phyloP scores from a whole-genome alignment of 1,140 invertebrate genomes.

The Drosophila nigrodunni region DNA sequence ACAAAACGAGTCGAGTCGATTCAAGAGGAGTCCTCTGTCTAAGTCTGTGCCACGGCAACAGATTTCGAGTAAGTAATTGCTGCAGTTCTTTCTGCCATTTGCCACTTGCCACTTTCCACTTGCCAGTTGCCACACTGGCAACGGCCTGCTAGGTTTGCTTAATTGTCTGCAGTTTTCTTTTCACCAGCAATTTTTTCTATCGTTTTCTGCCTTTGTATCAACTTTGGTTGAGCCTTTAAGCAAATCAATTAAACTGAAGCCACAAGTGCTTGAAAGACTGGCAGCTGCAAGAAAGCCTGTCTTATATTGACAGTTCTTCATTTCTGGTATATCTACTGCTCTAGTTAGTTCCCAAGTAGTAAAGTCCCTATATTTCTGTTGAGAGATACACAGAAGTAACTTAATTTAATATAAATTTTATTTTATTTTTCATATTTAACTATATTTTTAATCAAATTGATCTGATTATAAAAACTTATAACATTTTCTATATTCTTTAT shows the following conservation, averaged over 20 bases:
- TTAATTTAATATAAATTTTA: no score
- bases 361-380: no score
- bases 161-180: slow-evolving; percentile 79
- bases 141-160: slow-evolving; percentile 44
- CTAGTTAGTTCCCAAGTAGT: no score
- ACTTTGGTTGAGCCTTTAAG: slow-evolving; percentile 53
- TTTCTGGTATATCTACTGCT: background rate
- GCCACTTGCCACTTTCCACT: background rate
- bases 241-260: slow-evolving; percentile 74
- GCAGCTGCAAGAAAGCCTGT: background rate
- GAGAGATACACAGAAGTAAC: no score
- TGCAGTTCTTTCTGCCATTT: slow-evolving; percentile 62
- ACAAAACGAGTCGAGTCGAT: background rate
- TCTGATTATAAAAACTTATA: no score
- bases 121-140: background rate
- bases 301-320: background rate
- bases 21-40: slow-evolving; percentile 28
- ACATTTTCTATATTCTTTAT: no score
- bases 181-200: slow-evolving; percentile 32
- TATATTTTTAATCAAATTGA: no score
- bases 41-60: slow-evolving; percentile 52
- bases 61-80: slow-evolving; percentile 80
- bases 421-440: no score
- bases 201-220: slow-evolving; percentile 19
- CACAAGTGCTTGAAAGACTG: slow-evolving; percentile 46